These are phyloP conservation scores for Liasis olivaceus DNA, from an alignment of 2,797 vertebrate genomes.

Conservation along the genomic window DNA sequence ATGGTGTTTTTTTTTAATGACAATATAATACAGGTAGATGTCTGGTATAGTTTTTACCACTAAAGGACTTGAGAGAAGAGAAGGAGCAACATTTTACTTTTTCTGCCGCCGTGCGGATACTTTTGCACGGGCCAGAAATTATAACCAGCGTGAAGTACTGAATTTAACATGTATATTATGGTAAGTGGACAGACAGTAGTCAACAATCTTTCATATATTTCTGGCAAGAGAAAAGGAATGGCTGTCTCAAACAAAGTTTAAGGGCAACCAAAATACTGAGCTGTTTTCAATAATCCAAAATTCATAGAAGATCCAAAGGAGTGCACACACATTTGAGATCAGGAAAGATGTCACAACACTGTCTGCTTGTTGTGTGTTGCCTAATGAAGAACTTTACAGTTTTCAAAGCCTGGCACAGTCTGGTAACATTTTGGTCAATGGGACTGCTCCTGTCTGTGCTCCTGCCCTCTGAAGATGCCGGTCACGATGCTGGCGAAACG, in stretches of 20 bases:
- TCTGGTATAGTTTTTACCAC: background rate
- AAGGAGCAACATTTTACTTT: background rate
- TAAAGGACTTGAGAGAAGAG: no score
- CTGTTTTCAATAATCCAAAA: background rate
- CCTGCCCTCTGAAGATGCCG: no score
- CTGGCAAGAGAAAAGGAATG: background rate
- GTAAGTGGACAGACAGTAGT: background rate
- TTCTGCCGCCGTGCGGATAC: background rate
- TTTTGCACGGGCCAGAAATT: background rate
- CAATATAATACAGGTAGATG: background rate
- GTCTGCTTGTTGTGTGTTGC: background rate
- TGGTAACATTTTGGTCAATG: background rate
- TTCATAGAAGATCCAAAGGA: background rate
- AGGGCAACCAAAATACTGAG: background rate
- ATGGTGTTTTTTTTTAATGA: background rate
- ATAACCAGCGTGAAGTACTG: background rate
- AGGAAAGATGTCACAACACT: background rate
- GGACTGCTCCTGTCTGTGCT: no score
- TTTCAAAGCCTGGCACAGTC: background rate
- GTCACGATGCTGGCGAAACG: no score
- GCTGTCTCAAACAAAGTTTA: background rate
- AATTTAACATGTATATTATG: background rate
- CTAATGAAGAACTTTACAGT: background rate
- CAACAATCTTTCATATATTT: background rate
- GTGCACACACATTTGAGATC: background rate